Conservation (phyloP, 2,113 vertebrate genomes). For the Passer domesticus region DNA sequence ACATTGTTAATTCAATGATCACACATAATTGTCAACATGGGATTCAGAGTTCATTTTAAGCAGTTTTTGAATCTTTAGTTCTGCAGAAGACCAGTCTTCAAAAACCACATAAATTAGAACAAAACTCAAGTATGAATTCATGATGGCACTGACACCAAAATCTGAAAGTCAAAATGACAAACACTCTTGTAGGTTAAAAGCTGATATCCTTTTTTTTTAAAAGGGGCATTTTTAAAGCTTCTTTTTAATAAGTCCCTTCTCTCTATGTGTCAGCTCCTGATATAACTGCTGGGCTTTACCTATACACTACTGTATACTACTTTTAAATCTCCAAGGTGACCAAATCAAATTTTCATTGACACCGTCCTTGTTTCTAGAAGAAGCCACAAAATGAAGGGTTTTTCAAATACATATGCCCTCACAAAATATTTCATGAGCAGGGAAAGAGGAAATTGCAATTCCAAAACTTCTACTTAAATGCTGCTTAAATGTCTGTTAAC, state of each 20-base stretch:
- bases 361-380: neutral
- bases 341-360: neutral
- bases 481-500: neutral
- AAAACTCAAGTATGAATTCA: neutral
- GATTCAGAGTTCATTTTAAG: neutral
- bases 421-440: neutral
- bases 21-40: neutral
- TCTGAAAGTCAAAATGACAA: neutral
- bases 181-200: neutral
- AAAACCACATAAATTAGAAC: neutral
- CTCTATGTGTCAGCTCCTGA: neutral
- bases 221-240: neutral
- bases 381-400: neutral
- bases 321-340: neutral
- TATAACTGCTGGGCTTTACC: neutral
- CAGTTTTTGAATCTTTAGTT: neutral
- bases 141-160: neutral
- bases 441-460: neutral
- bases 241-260: neutral
- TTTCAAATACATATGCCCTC: neutral
- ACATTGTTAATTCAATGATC: neutral
- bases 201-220: neutral
- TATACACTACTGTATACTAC: neutral
- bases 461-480: neutral
- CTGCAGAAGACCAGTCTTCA: neutral